Percentiles rank a stretch among this genome's conserved stretches.
These are phyloP conservation scores for Hirtodrosophila cameraria DNA, from an alignment of 2,888 invertebrate genomes.

Conservation along the genomic window DNA sequence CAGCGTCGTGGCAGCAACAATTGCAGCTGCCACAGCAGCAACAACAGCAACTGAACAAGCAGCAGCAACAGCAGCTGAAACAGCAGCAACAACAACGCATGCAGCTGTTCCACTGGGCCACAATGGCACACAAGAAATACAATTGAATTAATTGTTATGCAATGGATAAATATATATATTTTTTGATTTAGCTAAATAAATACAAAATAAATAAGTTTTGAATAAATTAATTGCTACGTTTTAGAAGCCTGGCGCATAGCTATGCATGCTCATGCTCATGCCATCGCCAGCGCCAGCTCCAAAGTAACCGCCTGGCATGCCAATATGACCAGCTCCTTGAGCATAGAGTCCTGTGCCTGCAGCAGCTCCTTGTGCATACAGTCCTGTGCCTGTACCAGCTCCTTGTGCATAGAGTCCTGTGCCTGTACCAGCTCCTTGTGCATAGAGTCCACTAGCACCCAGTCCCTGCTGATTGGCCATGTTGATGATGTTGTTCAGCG, in stretches of 20 bases:
- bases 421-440: too few relatives aligned
- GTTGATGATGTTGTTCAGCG: constrained; percentile 53
- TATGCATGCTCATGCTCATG: constrained; percentile 40
- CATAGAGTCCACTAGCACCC: constrained; percentile 42
- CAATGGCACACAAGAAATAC: constrained; percentile 43
- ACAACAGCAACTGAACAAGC: constrained; percentile 14
- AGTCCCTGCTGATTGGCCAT: constrained; percentile 61
- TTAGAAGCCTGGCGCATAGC: constrained; percentile 50
- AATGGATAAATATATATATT: constrained; percentile 35
- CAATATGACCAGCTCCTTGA: not conserved
- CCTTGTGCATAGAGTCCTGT: not conserved
- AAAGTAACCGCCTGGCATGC: constrained; percentile 35
- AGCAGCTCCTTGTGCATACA: not conserved
- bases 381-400: too few relatives aligned
- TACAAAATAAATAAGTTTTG: constrained; percentile 62
- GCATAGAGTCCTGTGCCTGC: constrained; percentile 30
- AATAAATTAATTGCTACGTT: constrained; percentile 1
- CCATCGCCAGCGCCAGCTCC: constrained; percentile 20
- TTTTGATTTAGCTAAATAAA: constrained; percentile 72
- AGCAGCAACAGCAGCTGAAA: constrained; percentile 1
- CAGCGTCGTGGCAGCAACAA: constrained; percentile 37
- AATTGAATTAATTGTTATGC: constrained; percentile 21
- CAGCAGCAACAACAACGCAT: constrained; percentile 30
- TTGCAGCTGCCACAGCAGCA: constrained; percentile 8
- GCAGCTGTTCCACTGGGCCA: constrained; percentile 49